Evolutionary conservation across 2,797 vertebrate genomes (phyloP).

Genomic region (Lagodon rhomboides): DNA sequence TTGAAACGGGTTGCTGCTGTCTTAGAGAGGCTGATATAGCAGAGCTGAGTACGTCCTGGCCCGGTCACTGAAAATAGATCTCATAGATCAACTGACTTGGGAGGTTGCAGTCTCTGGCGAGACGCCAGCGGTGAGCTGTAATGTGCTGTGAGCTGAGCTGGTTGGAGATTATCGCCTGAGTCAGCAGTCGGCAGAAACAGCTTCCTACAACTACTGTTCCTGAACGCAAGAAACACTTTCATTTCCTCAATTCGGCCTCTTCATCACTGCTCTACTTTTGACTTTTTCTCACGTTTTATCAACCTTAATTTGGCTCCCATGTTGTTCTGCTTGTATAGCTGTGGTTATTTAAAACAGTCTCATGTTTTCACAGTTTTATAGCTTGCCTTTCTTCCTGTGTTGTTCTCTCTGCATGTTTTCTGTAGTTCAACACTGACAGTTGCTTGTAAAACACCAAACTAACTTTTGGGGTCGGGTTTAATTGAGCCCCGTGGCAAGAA

Average conservation of each 20-base stretch:
- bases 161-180: conserved; percentile 48
- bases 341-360: background rate
- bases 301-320: background rate
- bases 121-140: conserved; percentile 34
- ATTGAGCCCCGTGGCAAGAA: background rate
- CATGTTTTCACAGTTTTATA: background rate
- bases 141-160: conserved; percentile 26
- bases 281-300: background rate
- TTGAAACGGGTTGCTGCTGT: conserved; percentile 19
- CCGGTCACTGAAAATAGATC: conserved; percentile 58
- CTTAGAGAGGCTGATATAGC: conserved; percentile 32
- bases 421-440: background rate
- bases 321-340: background rate
- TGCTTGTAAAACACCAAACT: background rate
- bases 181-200: conserved; percentile 40
- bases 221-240: background rate
- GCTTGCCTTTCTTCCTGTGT: background rate
- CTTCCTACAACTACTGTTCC: conserved; percentile 2
- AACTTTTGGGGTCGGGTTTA: background rate
- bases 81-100: conserved; percentile 49
- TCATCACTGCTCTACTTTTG: background rate
- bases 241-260: background rate
- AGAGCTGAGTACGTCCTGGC: conserved; percentile 26
- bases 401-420: background rate
- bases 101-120: conserved; percentile 24